Base-by-base conservation (phyloP, 2,888 invertebrate species). In the Glaucopsyche alexis region DNA sequence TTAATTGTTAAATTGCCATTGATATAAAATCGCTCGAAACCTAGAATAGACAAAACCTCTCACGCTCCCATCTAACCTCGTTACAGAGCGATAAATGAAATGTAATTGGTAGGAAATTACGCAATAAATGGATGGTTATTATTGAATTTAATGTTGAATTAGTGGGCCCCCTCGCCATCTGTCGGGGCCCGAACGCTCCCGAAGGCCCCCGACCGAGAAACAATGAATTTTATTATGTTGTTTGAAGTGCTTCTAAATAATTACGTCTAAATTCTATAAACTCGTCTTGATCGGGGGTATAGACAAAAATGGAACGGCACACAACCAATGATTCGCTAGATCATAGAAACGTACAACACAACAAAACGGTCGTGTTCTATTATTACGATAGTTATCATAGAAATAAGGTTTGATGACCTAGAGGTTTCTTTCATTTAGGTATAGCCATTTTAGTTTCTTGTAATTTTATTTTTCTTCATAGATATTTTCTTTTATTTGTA, bases 81-180 rank as follows among this genome's bases (percentile, higher is more conserved):
- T 92, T 91, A 91, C 88, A 85, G 84, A 85, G 82, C 90, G 84
- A 89, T 91, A 92, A 92, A 91, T 90, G 91, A 89, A 88, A 87
- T 83, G 90, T 89, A 91, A 92, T 93, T 91, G 92, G 85, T 85
- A 89, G 92, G 92, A 93, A 92, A 93, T 93, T 91, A 91, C 90
- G 89, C 90, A 89, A 91, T 91, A 91, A 92, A 91, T 91, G 91
- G 89, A 81, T 86, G 85, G 90, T 90, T 92, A 91, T 91, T 91
- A 93, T 92, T 92, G 91, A 93, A 91, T 93, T 91, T 91, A 91
- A 92, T 91, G 91, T 91, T 88, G 89, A 91, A 92, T 92, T 91
- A 91, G 91, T 88, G 84, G 81, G 82, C 85, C 87, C 87, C 86
- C 85, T 83, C 81, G 82, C 82, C 92, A 93, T 91, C 91, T 92